Percentiles rank a stretch among this genome's conserved stretches.
phyloP scores from a whole-genome alignment of 2,888 invertebrate genomes.

The Hecatera dysodea region DNA sequence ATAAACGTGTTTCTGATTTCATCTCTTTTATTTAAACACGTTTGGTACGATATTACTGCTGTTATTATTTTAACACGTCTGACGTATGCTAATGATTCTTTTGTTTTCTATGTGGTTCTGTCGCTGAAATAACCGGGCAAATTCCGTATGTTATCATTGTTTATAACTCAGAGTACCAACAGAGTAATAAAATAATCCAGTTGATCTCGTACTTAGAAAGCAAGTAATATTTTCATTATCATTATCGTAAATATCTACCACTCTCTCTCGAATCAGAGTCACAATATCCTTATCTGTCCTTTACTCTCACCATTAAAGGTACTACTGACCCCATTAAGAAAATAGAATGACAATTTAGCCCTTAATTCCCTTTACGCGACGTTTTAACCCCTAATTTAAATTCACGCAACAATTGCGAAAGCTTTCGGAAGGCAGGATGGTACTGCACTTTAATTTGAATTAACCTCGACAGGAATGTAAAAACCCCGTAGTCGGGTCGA shows the following conservation, averaged over 20 bases:
- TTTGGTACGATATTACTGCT: neutral
- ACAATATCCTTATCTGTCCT: conserved; percentile 27
- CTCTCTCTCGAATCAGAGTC: conserved; percentile 29
- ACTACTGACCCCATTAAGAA: conserved; percentile 37
- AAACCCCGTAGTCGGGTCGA: conserved; percentile 43
- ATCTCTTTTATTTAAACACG: neutral
- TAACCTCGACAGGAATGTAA: conserved; percentile 60
- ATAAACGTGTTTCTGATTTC: conserved; percentile 40
- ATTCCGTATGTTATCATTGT: neutral
- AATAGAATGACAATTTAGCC: conserved; percentile 49
- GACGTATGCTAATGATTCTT: neutral
- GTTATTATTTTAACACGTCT: neutral
- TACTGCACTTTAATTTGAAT: conserved; percentile 65
- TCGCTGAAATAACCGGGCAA: neutral
- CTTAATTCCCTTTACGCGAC: conserved; percentile 51
- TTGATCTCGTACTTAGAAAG: neutral
- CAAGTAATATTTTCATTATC: neutral
- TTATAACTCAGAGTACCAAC: neutral
- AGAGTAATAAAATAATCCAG: neutral
- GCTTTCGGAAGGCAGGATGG: conserved; percentile 42
- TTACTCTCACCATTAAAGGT: conserved; percentile 40
- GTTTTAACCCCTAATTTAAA: conserved; percentile 60
- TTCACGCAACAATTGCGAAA: conserved; percentile 58
- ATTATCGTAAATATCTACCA: neutral
- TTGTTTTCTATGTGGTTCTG: neutral